phyloP scores from a whole-genome alignment of 2,113 vertebrate species.

The Solenodon paradoxus region DNA sequence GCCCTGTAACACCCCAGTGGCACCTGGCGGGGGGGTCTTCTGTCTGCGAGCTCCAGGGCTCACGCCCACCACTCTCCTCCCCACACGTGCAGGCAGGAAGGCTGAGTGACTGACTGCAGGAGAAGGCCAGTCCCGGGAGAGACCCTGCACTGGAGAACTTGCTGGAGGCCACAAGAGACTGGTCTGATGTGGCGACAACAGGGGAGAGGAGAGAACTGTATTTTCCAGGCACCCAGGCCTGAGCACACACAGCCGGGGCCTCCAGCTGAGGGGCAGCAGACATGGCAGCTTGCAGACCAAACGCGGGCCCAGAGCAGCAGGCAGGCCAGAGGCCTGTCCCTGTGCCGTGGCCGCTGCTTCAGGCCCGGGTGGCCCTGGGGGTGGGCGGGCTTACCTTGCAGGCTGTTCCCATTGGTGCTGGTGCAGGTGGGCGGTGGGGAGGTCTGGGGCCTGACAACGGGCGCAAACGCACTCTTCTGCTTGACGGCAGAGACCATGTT shows the following conservation, averaged over 20 bases:
- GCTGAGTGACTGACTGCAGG: slow-evolving; percentile 92
- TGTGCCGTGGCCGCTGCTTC: background rate
- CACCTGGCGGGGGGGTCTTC: background rate
- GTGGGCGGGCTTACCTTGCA: slow-evolving; percentile 90
- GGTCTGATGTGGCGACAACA: slow-evolving; percentile 88
- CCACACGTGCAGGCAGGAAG: slow-evolving; percentile 76
- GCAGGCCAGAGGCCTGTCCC: background rate
- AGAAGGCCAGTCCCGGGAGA: slow-evolving; percentile 94
- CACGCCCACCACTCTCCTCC: background rate
- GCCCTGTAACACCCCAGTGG: background rate
- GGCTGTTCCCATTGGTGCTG: slow-evolving; percentile 96
- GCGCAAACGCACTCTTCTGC: slow-evolving; percentile 98
- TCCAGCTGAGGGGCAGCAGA: background rate
- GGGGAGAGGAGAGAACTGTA: slow-evolving; percentile 81
- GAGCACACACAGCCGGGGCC: slow-evolving; percentile 40
- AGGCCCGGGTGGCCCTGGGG: background rate
- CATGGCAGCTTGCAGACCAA: no score
- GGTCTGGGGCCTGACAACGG: slow-evolving; percentile 95
- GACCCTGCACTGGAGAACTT: slow-evolving; percentile 93
- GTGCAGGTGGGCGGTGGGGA: slow-evolving; percentile 97
- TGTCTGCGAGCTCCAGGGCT: no score
- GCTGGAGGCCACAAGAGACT: slow-evolving; percentile 96
- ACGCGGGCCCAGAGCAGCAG: slow-evolving; percentile 44
- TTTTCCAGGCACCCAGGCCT: slow-evolving; percentile 67
- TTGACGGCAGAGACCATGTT: slow-evolving; percentile 99